phyloP scores from a whole-genome alignment of 2,797 vertebrate genomes.

The Eupleurogrammus muticus region DNA sequence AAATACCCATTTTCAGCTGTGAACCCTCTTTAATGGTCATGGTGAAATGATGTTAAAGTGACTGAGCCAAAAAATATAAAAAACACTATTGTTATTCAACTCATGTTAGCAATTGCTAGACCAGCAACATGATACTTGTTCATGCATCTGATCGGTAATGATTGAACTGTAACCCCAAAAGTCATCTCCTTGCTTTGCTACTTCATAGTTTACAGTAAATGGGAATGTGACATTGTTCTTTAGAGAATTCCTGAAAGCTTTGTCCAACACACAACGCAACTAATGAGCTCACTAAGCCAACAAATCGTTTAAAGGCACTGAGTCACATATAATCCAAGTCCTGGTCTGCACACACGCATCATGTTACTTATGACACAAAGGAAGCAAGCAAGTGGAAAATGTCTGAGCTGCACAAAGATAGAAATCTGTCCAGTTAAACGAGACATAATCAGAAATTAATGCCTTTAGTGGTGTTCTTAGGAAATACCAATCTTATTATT shows the following conservation, averaged over 20 bases:
- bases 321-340: constrained; percentile 34
- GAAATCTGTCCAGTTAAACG: neutral
- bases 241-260: constrained; percentile 6
- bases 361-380: constrained; percentile 15
- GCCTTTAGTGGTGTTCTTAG: neutral
- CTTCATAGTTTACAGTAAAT: constrained; percentile 18
- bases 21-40: constrained; percentile 9
- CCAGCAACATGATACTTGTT: neutral
- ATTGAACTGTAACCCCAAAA: neutral
- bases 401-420: constrained; percentile 2
- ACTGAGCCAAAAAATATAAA: neutral
- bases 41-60: constrained; percentile 23
- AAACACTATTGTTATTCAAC: constrained; percentile 2
- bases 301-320: constrained; percentile 7
- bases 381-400: constrained; percentile 13
- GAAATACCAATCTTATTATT: neutral
- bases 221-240: constrained; percentile 12
- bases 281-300: constrained; percentile 23
- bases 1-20: constrained; percentile 7
- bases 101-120: neutral
- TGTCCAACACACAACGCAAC: constrained; percentile 15
- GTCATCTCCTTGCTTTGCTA: constrained; percentile 2
- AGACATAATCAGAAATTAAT: neutral
- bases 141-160: constrained; percentile 7
- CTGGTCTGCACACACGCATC: constrained; percentile 7